phyloP scores from a whole-genome alignment of 2,113 vertebrate genomes.

The Raphicerus campestris region DNA sequence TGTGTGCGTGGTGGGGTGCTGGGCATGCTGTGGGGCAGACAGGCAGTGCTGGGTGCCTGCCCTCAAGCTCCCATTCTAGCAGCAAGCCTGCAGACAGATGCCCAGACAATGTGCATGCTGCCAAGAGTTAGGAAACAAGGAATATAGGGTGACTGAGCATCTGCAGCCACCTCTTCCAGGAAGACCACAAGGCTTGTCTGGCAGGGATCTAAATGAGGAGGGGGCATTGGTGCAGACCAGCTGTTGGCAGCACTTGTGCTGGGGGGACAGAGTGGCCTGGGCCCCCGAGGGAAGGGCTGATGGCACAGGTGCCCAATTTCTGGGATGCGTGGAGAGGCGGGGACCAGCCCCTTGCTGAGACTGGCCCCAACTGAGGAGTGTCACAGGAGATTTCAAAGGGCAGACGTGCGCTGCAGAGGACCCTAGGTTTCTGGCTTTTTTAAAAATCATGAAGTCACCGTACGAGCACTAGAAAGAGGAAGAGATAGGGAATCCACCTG shows the following conservation, averaged over 20 bases:
- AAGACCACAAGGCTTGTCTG: background rate
- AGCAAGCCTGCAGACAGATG: background rate
- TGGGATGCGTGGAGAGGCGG: background rate
- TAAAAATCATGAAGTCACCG: background rate
- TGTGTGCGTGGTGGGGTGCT: background rate
- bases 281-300: background rate
- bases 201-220: background rate
- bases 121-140: background rate
- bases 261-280: background rate
- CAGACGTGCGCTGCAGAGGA: background rate
- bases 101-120: background rate
- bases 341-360: background rate
- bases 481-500: too few relatives aligned
- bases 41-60: background rate
- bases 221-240: background rate
- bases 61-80: background rate
- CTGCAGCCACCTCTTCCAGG: background rate
- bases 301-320: background rate
- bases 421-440: rapidly evolving
- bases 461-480: too few relatives aligned
- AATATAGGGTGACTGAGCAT: background rate
- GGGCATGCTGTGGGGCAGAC: rapidly evolving
- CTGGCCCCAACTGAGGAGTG: background rate
- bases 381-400: background rate
- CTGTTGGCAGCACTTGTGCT: background rate